phyloP scores from a whole-genome alignment of 1,140 invertebrate species.

The Heliconius congener region DNA sequence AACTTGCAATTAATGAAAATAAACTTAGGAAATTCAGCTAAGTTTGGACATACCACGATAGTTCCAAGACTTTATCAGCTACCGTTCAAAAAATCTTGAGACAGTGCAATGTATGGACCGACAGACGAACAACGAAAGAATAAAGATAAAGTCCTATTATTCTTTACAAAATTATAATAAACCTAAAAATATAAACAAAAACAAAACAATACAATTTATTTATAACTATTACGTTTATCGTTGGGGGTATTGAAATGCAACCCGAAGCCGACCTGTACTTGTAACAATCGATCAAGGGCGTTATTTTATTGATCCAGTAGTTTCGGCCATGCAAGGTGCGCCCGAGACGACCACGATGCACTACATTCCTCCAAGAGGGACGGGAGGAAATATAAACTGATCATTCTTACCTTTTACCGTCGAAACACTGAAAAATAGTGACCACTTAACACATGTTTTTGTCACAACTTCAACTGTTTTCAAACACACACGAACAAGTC shows the following conservation, averaged over 20 bases:
- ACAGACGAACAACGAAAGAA: neutral
- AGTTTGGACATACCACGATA: neutral
- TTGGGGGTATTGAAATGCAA: constrained; percentile 27
- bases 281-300: constrained; percentile 38
- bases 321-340: constrained; percentile 72
- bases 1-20: no score
- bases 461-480: constrained; percentile 53
- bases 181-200: neutral
- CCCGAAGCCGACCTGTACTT: constrained; percentile 29
- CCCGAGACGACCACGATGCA: constrained; percentile 62
- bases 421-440: constrained; percentile 43
- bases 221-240: constrained; percentile 1
- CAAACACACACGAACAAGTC: constrained; percentile 53
- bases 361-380: constrained; percentile 73
- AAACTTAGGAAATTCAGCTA: neutral
- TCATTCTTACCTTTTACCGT: constrained; percentile 66
- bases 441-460: constrained; percentile 61
- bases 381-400: constrained; percentile 70
- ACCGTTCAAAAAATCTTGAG: neutral
- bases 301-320: constrained; percentile 54
- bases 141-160: no score
- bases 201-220: neutral
- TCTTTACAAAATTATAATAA: neutral
- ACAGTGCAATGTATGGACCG: neutral
- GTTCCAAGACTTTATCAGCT: neutral